phyloP scores from a whole-genome alignment of 2,113 vertebrate species.

The Neolamprologus ventralis region DNA sequence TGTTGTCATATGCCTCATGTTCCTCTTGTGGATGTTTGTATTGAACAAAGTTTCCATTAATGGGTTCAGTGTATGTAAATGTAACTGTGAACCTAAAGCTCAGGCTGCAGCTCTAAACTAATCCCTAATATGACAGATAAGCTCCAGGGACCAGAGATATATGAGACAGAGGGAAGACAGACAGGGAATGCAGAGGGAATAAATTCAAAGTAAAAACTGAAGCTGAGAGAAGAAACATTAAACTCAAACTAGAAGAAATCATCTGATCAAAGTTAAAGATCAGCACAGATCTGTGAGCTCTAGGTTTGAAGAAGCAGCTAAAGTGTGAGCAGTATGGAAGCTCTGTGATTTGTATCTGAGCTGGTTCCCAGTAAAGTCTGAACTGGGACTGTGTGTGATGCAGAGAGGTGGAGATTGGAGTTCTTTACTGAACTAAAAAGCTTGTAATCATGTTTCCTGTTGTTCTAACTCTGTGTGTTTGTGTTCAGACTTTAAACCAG shows the following conservation, averaged over 20 bases:
- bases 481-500: rapidly evolving
- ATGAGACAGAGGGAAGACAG: background rate
- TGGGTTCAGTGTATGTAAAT: background rate
- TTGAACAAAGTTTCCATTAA: background rate
- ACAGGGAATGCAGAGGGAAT: rapidly evolving
- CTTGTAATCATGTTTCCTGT: background rate
- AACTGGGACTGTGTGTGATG: background rate
- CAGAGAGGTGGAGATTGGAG: background rate
- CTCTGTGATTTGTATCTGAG: rapidly evolving
- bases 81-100: background rate
- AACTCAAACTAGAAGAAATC: background rate
- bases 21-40: background rate
- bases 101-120: background rate
- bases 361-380: background rate
- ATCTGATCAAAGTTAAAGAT: background rate
- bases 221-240: background rate
- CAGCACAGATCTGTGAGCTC: rapidly evolving
- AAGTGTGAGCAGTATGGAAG: background rate
- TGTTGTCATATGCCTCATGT: background rate
- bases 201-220: background rate
- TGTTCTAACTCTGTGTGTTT: rapidly evolving
- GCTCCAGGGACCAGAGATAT: rapidly evolving
- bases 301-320: background rate
- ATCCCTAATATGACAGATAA: background rate
- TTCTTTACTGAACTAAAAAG: background rate